Base-by-base conservation (phyloP, 2,113 vertebrate species). In the Heterocephalus glaber region DNA sequence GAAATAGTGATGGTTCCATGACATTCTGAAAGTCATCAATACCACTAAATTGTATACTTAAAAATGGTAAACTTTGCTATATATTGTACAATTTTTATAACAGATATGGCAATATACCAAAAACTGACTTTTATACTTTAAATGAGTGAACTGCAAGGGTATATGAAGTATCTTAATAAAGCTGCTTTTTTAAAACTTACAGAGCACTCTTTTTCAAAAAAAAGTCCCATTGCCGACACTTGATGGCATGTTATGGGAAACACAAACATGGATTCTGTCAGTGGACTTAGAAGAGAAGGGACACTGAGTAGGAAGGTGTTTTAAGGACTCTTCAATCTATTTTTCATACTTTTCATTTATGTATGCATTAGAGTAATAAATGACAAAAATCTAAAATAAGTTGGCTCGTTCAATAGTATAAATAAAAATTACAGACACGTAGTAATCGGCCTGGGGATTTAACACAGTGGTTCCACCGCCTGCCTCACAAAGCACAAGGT, bases 281-380 rank as follows among this genome's bases (percentile, higher is more conserved):
- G 47, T 2, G 90, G 49, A 81, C 70, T 83, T 66, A 79, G 47
- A 94, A 96, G 26, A 91, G 65, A 74, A 76, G 9, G 20, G 44
- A n/a, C 33, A 61, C 38, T 60, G 82, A 87, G 65, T 66, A 24
- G 70, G 38, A 60, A n/a, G 7, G 38, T n/a, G 80, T 44, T 63
- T 96, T 76, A 82, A 52, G 49, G 89, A 91, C 52, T 83, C 89
- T 80, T 90, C 87, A 35, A 79, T 77, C 38, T 68, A 16, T 38
- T 68, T 93, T 38, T 94, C 92, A 54, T 66, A 80, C 26, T 68
- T 94, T 94, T 81, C 10, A 88, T 68, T 85, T 47, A 63, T 56
- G 26, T 84, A 84, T 49, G 38, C 44, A 58, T 22, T 79, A 79
- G 54, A 60, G 92, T 16, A 92, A 24, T 26, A 38, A 35, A 54